Percentiles rank a stretch among this genome's conserved stretches.
Conservation (phyloP, 1,140 invertebrate genomes). For the Eubasilissa regina region DNA sequence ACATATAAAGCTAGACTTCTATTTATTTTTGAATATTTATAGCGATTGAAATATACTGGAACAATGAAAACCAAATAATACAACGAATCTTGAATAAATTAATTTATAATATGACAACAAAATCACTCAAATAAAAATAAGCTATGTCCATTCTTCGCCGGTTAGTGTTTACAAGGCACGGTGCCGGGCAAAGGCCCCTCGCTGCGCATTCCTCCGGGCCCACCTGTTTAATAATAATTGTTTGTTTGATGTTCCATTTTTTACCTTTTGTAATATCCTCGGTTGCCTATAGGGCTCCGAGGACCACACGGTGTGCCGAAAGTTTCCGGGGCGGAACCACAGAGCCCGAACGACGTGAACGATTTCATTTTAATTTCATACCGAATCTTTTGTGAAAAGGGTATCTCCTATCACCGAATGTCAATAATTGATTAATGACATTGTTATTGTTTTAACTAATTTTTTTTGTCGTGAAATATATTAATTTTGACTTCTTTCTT, state of each 20-base stretch:
- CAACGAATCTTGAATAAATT: too few relatives aligned
- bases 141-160: background rate
- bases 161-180: background rate
- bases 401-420: constrained; percentile 11
- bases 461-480: too few relatives aligned
- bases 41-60: too few relatives aligned
- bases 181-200: background rate
- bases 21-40: too few relatives aligned
- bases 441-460: too few relatives aligned
- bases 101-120: too few relatives aligned
- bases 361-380: constrained; percentile 37
- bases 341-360: background rate
- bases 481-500: too few relatives aligned
- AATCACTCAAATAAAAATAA: background rate
- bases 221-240: constrained; percentile 31
- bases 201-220: background rate
- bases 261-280: constrained; percentile 4
- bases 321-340: constrained; percentile 13
- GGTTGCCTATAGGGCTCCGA: background rate
- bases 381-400: constrained; percentile 4
- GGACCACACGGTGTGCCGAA: constrained; percentile 24
- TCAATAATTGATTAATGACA: constrained; percentile 11
- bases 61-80: too few relatives aligned
- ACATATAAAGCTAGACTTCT: too few relatives aligned
- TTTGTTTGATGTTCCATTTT: constrained; percentile 22